Percentiles rank a stretch among this genome's conserved stretches.
Conservation (phyloP, 2,113 vertebrate species). For the Verasper variegatus region DNA sequence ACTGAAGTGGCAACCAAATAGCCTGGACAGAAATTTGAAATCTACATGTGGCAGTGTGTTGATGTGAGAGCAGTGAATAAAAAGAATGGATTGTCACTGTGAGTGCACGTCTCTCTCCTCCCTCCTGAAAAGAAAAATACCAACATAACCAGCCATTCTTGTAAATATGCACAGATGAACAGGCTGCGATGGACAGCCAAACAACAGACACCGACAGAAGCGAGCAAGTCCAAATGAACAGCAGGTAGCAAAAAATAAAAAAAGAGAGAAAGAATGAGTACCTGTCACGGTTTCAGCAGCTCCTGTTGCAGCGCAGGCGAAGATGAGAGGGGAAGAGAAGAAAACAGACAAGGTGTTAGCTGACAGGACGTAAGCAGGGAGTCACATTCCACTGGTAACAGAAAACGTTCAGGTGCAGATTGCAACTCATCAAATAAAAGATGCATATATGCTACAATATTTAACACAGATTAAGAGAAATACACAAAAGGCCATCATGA, state of each 20-base stretch:
- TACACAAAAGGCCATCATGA: slow-evolving; percentile 41
- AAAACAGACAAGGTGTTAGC: slow-evolving; percentile 69
- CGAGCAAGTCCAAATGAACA: slow-evolving; percentile 68
- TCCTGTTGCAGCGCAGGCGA: slow-evolving; percentile 76
- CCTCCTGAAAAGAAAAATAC: slow-evolving; percentile 39
- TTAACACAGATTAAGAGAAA: slow-evolving; percentile 52
- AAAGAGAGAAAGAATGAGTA: slow-evolving; percentile 63
- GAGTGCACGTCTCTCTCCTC: slow-evolving; percentile 23
- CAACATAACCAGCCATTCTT: slow-evolving; percentile 51
- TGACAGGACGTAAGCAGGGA: slow-evolving; percentile 54
- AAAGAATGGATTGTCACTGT: slow-evolving; percentile 19
- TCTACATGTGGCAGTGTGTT: slow-evolving; percentile 40
- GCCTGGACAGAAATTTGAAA: slow-evolving; percentile 5
- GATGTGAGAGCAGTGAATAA: slow-evolving; percentile 44
- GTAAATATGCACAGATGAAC: slow-evolving; percentile 73
- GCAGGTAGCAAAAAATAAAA: slow-evolving; percentile 57
- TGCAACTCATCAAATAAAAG: slow-evolving; percentile 52
- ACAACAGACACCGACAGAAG: slow-evolving; percentile 66
- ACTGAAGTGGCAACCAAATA: not conserved
- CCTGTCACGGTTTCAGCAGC: slow-evolving; percentile 84
- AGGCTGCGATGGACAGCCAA: slow-evolving; percentile 63
- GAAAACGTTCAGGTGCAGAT: slow-evolving; percentile 19
- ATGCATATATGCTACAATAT: slow-evolving; percentile 31
- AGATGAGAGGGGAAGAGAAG: slow-evolving; percentile 49
- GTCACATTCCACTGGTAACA: slow-evolving; percentile 44